A percentile compares a stretch with the other conserved stretches of the same genome.
These are phyloP conservation scores for Patiria miniata DNA, from an alignment of 35 echinoderm and acorn worm genomes.

Conservation along the genomic window DNA sequence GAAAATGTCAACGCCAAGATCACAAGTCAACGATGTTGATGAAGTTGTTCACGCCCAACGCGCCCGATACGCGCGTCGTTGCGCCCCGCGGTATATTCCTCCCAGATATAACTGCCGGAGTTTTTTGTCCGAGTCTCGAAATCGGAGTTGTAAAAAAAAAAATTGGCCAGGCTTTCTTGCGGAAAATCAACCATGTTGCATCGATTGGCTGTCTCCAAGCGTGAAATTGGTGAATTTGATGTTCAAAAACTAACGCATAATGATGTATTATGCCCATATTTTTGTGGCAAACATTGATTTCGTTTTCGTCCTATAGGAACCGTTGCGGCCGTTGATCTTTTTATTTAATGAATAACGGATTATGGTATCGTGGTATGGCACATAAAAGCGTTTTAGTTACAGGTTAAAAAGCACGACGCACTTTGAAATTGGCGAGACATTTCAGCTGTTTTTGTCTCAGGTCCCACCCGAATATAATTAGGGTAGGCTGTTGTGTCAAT, in stretches of 20 bases:
- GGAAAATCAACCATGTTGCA: neutral
- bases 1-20: neutral
- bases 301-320: too few relatives aligned
- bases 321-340: too few relatives aligned
- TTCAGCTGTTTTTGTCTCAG: too few relatives aligned
- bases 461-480: too few relatives aligned
- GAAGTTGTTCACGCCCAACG: neutral
- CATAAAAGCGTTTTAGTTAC: too few relatives aligned
- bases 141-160: neutral
- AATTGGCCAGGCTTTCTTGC: neutral
- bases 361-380: too few relatives aligned
- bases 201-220: neutral
- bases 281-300: neutral
- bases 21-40: conserved; percentile 11
- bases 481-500: too few relatives aligned
- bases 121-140: neutral
- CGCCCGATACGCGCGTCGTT: neutral
- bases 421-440: too few relatives aligned
- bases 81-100: neutral
- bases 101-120: too few relatives aligned
- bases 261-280: neutral
- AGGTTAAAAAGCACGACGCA: too few relatives aligned
- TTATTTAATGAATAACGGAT: too few relatives aligned
- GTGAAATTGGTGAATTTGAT: neutral
- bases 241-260: neutral